Base-by-base conservation (phyloP, 2,113 vertebrate species). In the Chaetodon trifascialis region DNA sequence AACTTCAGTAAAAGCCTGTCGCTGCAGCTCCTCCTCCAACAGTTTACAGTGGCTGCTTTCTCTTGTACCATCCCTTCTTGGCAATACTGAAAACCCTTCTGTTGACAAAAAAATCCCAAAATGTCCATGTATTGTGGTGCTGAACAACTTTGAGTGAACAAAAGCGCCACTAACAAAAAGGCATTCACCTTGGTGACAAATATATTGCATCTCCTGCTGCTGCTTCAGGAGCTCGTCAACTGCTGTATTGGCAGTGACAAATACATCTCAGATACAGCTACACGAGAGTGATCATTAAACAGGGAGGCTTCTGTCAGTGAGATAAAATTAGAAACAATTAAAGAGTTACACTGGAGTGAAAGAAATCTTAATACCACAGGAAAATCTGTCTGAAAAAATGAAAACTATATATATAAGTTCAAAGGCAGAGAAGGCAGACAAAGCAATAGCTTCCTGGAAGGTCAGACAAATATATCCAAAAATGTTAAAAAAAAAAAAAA, bases 341-440 rank as follows among this genome's bases (percentile, higher is more conserved):
- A 30, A 30, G 30, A 30, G 47, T 34, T 42, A 19, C 11, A 62
- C 4, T 62, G 4, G 21, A 52, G 21, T 19, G 14, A 11, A 60
- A 56, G 21, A 11, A 77, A 72, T 52, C 21, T 66, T 10, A 66
- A 60, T 44, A 66, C n/a, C 30, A 58, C 21, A 64, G 34, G 59
- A 58, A 72, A 67, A 66, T 69, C 64, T 56, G 7, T 34, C 46
- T 59, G 46, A 73, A 52, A 59, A 5, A 67, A 58, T 49, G 8
- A 56, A 64, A 60, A 44, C 42, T 44, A 42, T 9, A 42, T 42
- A 42, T 7, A 42, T 30, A 30, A 30, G 30, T 30, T 30, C 30
- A 30, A 30, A 30, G 30, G 30, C 30, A 30, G 30, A 30, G 30
- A 30, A 30, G 30, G 30, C 30, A 30, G 30, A 30, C 30, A 30